Evolutionary conservation across 2,113 vertebrate species (phyloP).

Genomic region (Muntiacus reevesi): DNA sequence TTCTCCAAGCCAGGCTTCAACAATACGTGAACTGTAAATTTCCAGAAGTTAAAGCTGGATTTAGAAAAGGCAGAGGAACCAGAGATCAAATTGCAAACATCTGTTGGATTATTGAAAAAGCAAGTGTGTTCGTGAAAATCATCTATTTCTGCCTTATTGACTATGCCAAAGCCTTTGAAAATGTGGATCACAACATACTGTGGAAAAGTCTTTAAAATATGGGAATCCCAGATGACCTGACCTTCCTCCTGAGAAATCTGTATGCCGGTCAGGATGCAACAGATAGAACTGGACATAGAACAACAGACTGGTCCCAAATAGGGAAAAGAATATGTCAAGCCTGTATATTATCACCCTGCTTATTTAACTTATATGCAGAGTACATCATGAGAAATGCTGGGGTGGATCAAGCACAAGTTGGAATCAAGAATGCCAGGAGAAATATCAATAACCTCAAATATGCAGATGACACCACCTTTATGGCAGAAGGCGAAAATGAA

Average conservation of each 20-base stretch:
- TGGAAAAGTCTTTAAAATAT: background rate
- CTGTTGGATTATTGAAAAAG: no score
- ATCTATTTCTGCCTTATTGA: no score
- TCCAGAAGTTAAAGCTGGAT: background rate
- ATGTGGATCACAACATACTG: no score
- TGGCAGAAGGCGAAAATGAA: background rate
- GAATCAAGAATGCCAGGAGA: background rate
- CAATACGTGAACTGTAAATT: accelerated
- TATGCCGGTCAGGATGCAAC: background rate
- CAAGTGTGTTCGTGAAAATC: no score
- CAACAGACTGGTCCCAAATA: background rate
- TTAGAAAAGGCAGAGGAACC: background rate
- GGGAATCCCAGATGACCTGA: background rate
- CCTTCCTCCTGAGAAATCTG: background rate
- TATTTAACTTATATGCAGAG: background rate
- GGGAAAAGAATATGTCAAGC: accelerated
- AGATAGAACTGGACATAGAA: background rate
- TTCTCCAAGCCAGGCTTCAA: background rate
- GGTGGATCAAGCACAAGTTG: background rate
- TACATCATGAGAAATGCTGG: accelerated
- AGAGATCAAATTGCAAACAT: no score
- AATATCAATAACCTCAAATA: background rate
- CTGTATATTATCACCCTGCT: background rate
- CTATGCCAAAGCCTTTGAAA: no score
- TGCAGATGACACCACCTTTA: background rate